Base-by-base conservation (phyloP, 2,797 vertebrate species). In the Eulemur coronatus region DNA sequence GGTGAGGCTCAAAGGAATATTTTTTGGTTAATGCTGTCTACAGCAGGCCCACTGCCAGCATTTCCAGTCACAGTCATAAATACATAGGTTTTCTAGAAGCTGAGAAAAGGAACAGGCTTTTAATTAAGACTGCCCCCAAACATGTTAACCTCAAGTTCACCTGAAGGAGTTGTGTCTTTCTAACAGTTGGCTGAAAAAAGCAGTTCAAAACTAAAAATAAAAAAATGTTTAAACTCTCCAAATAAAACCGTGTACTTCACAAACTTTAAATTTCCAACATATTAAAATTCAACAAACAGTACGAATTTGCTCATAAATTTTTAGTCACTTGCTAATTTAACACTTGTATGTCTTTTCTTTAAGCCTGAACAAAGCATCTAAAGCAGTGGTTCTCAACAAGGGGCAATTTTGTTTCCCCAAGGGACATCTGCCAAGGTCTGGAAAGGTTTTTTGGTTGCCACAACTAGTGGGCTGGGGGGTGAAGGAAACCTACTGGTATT, bases 1-100 rank as follows among this genome's bases (percentile, higher is more conserved):
- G 95, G 95, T 79, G 91, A 95, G 95, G 52, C 75, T 50, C 97
- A 98, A 63, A 97, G 72, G 11, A 93, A 98, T 97, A 81, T 81
- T 46, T 98, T 97, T 94, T 96, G 96, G 95, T 70, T 35, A 91
- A 81, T 89, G 92, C 84, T 95, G 50, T 93, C 90, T 87, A 96
- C 70, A 96, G 65, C 33, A 92, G 95, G 80, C 92, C 94, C 46
- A 41, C 2, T 52, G 84, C 87, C 96, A 94, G 50, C 95, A 94
- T 94, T 61, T 84, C 72, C 24, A 93, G 15, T 80, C 78, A 95
- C 65, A 96, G 17, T 61, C 11, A 65, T 22, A 85, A 63, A 96
- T 1, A 59, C 18, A 50, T 1, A 84, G 33, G 48, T 79, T 75
- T 30, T 94, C 92, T n/a, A 59, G 13, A 94, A 81, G 82, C 26